Percentiles rank a stretch among this genome's conserved stretches.
These are phyloP conservation scores for Zaprionus inermis DNA, from an alignment of 1,140 invertebrate species.

Conservation along the genomic window DNA sequence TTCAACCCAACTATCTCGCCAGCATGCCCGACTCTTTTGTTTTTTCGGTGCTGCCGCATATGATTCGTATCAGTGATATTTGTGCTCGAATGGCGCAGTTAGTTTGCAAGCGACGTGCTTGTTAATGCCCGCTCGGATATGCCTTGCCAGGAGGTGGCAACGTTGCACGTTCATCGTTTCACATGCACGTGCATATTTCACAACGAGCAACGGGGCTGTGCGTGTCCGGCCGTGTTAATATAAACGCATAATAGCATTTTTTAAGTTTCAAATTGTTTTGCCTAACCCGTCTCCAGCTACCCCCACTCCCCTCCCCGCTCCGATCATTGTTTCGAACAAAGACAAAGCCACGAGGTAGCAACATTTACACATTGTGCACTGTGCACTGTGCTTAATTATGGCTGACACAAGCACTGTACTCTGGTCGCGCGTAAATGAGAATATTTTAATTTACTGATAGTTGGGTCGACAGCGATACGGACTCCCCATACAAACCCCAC, in stretches of 20 bases:
- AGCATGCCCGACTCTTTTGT: constrained; percentile 54
- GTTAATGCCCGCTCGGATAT: constrained; percentile 62
- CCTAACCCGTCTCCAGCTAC: constrained; percentile 18
- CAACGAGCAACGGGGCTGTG: constrained; percentile 9
- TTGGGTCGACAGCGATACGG: not conserved
- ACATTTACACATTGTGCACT: constrained; percentile 22
- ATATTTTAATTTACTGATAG: constrained; percentile 57
- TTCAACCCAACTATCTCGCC: constrained; percentile 1
- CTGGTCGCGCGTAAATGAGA: constrained; percentile 63
- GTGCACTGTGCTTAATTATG: constrained; percentile 60
- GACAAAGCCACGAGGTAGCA: not conserved
- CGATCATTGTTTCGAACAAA: constrained; percentile 42
- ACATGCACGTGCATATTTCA: constrained; percentile 25
- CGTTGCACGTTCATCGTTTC: constrained; percentile 7
- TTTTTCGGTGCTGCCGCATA: constrained; percentile 60
- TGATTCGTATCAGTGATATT: constrained; percentile 80
- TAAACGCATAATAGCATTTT: constrained; percentile 79
- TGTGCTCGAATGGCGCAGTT: constrained; percentile 74
- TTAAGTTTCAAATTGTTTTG: constrained; percentile 78
- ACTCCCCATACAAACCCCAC: not conserved
- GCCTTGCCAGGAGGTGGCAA: too few species aligned
- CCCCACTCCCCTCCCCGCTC: not conserved
- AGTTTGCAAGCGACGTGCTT: constrained; percentile 79
- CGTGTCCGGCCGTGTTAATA: constrained; percentile 68
- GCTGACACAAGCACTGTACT: constrained; percentile 60